Evolutionary conservation across 2,888 invertebrate species (phyloP), one percentile per base, ranked within the genome.

Genomic region (Yponomeuta malinellus): DNA sequence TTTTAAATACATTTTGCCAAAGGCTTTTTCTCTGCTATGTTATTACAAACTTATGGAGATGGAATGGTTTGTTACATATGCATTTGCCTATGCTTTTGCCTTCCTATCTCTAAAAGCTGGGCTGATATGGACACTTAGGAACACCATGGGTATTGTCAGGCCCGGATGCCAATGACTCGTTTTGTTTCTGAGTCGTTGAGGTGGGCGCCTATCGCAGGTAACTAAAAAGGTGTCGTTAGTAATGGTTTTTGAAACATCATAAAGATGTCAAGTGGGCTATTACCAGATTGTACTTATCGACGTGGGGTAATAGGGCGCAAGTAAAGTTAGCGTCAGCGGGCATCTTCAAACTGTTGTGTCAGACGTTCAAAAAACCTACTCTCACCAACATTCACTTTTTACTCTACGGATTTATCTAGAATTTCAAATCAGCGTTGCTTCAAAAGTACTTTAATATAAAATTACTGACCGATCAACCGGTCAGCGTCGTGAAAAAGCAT

Each of bases 221-320:
- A 92, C 92, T 92, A 91, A 91, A 90, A 91, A 90, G 91, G 92
- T 91, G 92, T 92, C 91, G 90, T 90, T 90, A 88, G 89, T 92
- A 90, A 92, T 92, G 92, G 90, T 87, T 86, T 90, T 87, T 87
- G 88, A 88, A 86, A 86, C 91, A 87, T 92, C 92, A 92, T 92
- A 92, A 92, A 92, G 92, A 91, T 92, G 92, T 92, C 92, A 90
- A 77, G 77, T 79, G 75, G 83, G 84, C 89, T 88, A 87, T 90
- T 90, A 89, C 86, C 84, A 78, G 92, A 91, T 92, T 91, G 88
- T 83, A 79, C 83, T 77, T 92, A 92, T 91, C 92, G 75, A 78
- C 72, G 77, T 78, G 74, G 74, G 74, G 81, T 85, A 83, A 82
- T 82, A 85, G 82, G 79, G 80, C 83, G 81, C 83, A 82, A 80